Conservation (phyloP, 1,140 invertebrate species). For the Drosophila tani region DNA sequence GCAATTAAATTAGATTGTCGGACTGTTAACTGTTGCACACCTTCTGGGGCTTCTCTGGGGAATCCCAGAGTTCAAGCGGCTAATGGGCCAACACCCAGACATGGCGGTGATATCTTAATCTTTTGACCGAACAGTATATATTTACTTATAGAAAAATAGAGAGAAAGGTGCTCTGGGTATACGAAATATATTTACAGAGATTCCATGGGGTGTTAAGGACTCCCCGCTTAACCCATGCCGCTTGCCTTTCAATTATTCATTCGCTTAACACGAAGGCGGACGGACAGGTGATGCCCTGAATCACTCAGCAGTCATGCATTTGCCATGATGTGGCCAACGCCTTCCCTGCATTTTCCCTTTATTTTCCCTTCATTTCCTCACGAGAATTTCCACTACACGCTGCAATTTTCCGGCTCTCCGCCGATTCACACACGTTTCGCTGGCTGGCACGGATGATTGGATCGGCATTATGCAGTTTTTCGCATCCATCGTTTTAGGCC, state of each 20-base stretch:
- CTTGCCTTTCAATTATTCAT: conserved; percentile 31
- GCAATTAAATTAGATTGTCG: conserved; percentile 55
- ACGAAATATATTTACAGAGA: not conserved
- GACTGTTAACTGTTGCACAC: conserved; percentile 57
- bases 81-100: not conserved
- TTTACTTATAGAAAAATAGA: no score
- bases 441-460: conserved; percentile 36
- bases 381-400: not conserved
- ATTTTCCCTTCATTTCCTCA: not conserved
- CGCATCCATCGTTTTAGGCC: conserved; percentile 29
- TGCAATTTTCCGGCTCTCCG: not conserved
- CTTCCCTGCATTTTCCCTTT: conserved; percentile 5
- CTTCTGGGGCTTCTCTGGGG: conserved; percentile 24
- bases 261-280: not conserved
- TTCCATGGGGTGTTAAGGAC: not conserved
- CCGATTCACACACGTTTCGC: conserved; percentile 1
- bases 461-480: conserved; percentile 39
- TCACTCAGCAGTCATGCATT: conserved; percentile 45
- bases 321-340: conserved; percentile 35
- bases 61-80: not conserved
- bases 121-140: not conserved
- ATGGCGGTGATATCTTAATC: no score
- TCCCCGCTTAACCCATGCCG: conserved; percentile 3
- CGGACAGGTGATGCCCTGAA: conserved; percentile 28
- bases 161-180: not conserved